These are phyloP conservation scores for Pocillopora verrucosa DNA, from an alignment of 64 coral and sea anemone species.

Conservation along the genomic window DNA sequence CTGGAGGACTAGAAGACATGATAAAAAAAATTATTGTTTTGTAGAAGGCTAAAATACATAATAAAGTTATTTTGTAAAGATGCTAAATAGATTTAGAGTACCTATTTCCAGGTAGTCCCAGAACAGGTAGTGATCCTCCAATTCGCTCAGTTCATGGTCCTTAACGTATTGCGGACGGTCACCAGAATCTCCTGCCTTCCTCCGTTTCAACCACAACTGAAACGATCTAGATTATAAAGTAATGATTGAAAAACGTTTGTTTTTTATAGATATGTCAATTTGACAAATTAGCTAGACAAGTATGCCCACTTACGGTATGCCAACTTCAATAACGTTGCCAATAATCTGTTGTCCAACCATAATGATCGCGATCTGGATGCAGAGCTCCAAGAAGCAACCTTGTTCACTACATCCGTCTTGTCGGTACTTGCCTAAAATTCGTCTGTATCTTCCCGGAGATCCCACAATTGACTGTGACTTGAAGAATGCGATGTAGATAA, in stretches of 20 bases:
- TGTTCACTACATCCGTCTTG: constrained; percentile 67
- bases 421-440: constrained; percentile 39
- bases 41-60: not conserved
- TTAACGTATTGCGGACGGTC: constrained; percentile 66
- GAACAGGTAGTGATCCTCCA: constrained; percentile 79
- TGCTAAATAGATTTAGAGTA: not conserved
- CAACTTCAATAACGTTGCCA: constrained; percentile 79
- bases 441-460: constrained; percentile 50
- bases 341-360: constrained; percentile 65
- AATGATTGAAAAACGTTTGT: not conserved
- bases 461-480: constrained; percentile 58
- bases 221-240: constrained; percentile 53
- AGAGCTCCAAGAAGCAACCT: constrained; percentile 74
- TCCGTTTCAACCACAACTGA: constrained; percentile 72
- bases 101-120: constrained; percentile 97
- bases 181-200: constrained; percentile 56
- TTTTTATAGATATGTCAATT: no score
- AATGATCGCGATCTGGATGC: constrained; percentile 58
- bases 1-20: constrained; percentile 69
- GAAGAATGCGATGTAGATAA: constrained; percentile 79
- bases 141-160: constrained; percentile 63
- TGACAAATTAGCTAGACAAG: no score
- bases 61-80: no score
- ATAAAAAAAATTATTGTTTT: not conserved
- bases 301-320: constrained; percentile 58